These are phyloP conservation scores for Bolinopsis microptera DNA, from an alignment of 37 sponge, comb jelly and placozoan genomes.

Conservation along the genomic window DNA sequence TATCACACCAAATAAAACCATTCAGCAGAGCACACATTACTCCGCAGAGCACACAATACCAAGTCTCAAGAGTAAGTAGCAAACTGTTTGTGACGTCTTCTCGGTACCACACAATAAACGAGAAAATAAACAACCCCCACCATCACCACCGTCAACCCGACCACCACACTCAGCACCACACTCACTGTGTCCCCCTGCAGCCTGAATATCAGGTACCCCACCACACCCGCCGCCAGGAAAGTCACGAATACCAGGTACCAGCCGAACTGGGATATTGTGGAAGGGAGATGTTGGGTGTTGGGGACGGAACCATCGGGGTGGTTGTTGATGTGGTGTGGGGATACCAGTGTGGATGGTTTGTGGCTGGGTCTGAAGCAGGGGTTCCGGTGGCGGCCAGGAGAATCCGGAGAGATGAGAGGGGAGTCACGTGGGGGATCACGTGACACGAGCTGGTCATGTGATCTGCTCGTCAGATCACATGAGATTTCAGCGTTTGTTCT, in stretches of 20 bases:
- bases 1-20: too few species aligned
- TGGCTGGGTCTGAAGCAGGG: background rate
- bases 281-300: background rate
- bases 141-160: background rate
- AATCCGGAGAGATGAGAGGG: background rate
- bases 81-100: background rate
- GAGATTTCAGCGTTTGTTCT: conserved; percentile 7
- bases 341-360: background rate
- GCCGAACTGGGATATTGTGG: background rate
- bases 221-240: background rate
- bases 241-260: background rate
- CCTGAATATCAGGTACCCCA: background rate
- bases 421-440: background rate
- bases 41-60: too few species aligned
- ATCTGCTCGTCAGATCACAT: background rate
- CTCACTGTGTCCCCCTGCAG: background rate
- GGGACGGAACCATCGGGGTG: background rate
- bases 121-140: background rate
- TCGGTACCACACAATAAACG: conserved; percentile 17
- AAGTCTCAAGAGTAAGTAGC: background rate
- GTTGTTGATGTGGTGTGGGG: background rate
- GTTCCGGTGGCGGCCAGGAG: background rate
- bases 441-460: background rate
- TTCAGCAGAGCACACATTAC: too few species aligned
- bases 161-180: background rate